Evolutionary conservation across 2,113 vertebrate genomes (phyloP).

Genomic region (Ageneiosus marmoratus): DNA sequence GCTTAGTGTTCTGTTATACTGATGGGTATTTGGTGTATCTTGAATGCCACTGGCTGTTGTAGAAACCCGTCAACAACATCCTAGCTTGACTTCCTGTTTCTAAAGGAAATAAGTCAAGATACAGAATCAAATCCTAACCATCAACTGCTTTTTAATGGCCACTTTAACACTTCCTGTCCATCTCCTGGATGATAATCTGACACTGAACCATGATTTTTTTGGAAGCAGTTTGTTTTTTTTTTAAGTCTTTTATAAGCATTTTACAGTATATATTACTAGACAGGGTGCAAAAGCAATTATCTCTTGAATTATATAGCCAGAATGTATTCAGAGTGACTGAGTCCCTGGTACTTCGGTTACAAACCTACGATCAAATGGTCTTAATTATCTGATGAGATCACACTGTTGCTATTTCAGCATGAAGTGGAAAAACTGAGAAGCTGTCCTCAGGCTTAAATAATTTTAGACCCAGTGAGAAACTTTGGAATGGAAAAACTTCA

Average conservation of each 20-base stretch:
- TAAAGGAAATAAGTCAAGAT: background rate
- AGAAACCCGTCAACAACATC: background rate
- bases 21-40: background rate
- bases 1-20: background rate
- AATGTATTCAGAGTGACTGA: background rate
- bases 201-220: background rate
- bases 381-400: slow-evolving; percentile 20
- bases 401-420: slow-evolving; percentile 4
- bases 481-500: background rate
- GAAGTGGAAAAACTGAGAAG: slow-evolving; percentile 14
- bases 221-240: too few relatives aligned
- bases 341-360: slow-evolving; percentile 22
- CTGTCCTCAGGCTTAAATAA: slow-evolving; percentile 1
- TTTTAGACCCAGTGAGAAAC: background rate
- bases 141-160: background rate
- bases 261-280: background rate
- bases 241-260: background rate
- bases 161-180: background rate
- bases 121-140: background rate
- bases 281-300: background rate
- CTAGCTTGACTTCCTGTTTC: background rate
- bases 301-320: background rate
- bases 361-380: slow-evolving; percentile 21
- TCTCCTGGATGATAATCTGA: background rate
- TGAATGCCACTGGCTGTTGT: background rate